phyloP scores from a whole-genome alignment of 2,113 vertebrate species.

The Xiphorhynchus elegans region DNA sequence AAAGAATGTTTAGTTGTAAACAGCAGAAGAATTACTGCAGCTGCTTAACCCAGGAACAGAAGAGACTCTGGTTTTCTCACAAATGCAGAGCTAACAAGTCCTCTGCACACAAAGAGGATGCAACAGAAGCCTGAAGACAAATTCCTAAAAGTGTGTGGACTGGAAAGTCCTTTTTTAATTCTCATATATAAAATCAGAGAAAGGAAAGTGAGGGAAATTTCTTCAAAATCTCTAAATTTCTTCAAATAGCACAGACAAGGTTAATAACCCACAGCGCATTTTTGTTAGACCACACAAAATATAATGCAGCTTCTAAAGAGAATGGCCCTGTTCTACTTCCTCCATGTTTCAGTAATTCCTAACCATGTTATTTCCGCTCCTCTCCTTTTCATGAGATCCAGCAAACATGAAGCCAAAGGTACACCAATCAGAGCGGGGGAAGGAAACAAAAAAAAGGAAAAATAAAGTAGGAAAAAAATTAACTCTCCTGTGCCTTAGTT shows the following conservation, averaged over 20 bases:
- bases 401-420: background rate
- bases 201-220: background rate
- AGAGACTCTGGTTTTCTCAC: background rate
- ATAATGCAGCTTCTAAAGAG: background rate
- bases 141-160: background rate
- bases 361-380: background rate
- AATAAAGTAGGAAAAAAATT: too few species aligned
- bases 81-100: background rate
- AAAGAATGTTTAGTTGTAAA: conserved; percentile 15
- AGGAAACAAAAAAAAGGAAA: background rate
- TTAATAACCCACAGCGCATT: background rate
- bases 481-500: background rate
- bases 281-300: background rate
- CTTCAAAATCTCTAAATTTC: background rate
- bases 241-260: background rate
- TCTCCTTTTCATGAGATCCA: background rate
- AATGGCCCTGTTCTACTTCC: background rate
- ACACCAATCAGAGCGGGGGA: background rate
- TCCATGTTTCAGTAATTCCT: background rate
- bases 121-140: background rate
- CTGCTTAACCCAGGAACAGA: background rate
- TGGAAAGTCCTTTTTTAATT: background rate
- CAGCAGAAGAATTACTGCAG: conserved; percentile 14
- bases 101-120: background rate
- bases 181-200: background rate